These are phyloP conservation scores for Pelodiscus sinensis DNA, from an alignment of 2,113 vertebrate species.

Conservation along the genomic window DNA sequence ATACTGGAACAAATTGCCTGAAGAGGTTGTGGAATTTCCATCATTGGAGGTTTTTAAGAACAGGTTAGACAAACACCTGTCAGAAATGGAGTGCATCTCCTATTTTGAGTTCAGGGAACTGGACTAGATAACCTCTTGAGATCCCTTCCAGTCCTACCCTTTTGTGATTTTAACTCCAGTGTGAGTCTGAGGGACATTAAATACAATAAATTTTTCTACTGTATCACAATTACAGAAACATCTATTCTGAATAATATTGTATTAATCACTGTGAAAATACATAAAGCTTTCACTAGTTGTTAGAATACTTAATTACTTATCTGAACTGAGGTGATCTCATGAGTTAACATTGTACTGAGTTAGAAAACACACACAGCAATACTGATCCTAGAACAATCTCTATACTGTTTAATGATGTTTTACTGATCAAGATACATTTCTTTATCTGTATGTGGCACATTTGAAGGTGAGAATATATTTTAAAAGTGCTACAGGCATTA, in stretches of 20 bases:
- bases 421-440: not conserved
- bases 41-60: no score
- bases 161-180: not conserved
- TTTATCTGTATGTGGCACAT: not conserved
- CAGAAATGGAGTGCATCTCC: not conserved
- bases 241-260: not conserved
- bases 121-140: not conserved
- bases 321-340: not conserved
- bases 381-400: not conserved
- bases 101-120: not conserved
- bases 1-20: no score
- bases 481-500: not conserved
- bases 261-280: not conserved
- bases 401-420: not conserved
- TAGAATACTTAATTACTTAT: not conserved
- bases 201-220: not conserved
- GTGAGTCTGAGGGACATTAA: not conserved
- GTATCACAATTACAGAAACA: slow-evolving; percentile 8
- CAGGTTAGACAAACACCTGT: not conserved
- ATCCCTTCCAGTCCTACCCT: not conserved
- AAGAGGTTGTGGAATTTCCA: no score
- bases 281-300: not conserved
- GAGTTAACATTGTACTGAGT: not conserved
- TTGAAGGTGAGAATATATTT: not conserved
- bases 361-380: not conserved